phyloP scores from a whole-genome alignment of 2,113 vertebrate species.

The Marmota flaviventris region DNA sequence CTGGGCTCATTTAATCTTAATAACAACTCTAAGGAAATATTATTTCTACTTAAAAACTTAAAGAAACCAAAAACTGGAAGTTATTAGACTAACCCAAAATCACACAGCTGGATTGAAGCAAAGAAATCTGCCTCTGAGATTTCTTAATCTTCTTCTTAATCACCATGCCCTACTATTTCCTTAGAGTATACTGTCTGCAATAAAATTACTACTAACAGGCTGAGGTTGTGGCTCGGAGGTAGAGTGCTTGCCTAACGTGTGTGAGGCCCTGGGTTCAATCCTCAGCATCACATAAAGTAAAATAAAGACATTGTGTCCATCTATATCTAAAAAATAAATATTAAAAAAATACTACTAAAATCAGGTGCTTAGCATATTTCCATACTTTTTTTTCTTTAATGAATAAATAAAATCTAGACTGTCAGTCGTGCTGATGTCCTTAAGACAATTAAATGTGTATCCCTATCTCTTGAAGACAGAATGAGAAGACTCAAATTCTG shows the following conservation, averaged over 20 bases:
- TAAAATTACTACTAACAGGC: neutral
- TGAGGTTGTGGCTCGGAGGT: too few relatives aligned
- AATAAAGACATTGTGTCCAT: too few relatives aligned
- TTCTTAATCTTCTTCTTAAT: neutral
- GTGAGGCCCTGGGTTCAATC: too few relatives aligned
- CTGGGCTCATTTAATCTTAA: neutral
- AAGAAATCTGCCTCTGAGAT: neutral
- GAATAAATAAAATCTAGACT: slow-evolving; percentile 5
- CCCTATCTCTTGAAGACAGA: neutral
- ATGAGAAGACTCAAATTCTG: neutral
- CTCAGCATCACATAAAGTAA: too few relatives aligned
- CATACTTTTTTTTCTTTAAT: neutral
- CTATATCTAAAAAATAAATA: too few relatives aligned
- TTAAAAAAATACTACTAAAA: neutral
- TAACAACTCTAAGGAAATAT: neutral
- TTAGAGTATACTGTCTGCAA: neutral
- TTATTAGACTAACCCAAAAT: neutral
- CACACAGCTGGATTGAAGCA: neutral
- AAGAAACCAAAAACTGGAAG: neutral
- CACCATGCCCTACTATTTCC: neutral
- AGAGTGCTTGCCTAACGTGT: too few relatives aligned
- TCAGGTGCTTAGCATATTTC: neutral
- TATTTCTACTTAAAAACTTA: neutral
- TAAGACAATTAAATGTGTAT: neutral
- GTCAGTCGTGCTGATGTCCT: neutral